Base-by-base conservation (phyloP, 2,888 invertebrate species). In the Scaptomyza caliginosa region DNA sequence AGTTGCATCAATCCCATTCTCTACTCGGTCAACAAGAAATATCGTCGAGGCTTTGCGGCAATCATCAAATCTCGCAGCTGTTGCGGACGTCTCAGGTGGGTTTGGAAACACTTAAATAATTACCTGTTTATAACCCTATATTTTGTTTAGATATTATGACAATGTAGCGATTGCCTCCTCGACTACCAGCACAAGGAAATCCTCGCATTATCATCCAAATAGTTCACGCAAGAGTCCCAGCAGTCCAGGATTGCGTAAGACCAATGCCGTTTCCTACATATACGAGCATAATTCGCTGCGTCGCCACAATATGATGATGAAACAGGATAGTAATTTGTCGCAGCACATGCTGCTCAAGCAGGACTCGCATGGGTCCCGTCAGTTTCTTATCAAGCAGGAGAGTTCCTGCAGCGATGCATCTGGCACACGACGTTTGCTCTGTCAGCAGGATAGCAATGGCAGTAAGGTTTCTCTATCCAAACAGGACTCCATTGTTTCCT, bases 1-100 rank as follows among this genome's bases (percentile, higher is more conserved):
- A 97, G 97, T 17, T 98, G 98, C 93, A 97, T 98, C 88, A 98
- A 98, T 91, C 98, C 98, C 0, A 95, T 98, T 68, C 93, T 98
- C 58, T 98, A 98, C 91, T 97, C 97, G 2, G 98, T 98, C 92
- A 98, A 98, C 92, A 96, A 96, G 90, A 98, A 98, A 91, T 98
- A 96, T 91, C 93, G 98, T 11, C 94, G 95, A 63, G 98, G 98
- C 4, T 98, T 98, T 90, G 94, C 96, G 38, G 97, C 96, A 16
- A 96, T 97, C 70, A 93, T 97, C 40, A 95, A 96, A 91, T 96
- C 96, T 77, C 93, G 96, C 74, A 95, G 95, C 77, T 97, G 97
- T 91, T 97, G 97, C 89, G 96, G 96, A 28, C 93, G 96, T 58
- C 92, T 97, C 66, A 94, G 96, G 78, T 91, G 74, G 32, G 74